Evolutionary conservation across 37 sponge, comb jelly and placozoan genomes (phyloP).

Genomic region (Beroe ovata): DNA sequence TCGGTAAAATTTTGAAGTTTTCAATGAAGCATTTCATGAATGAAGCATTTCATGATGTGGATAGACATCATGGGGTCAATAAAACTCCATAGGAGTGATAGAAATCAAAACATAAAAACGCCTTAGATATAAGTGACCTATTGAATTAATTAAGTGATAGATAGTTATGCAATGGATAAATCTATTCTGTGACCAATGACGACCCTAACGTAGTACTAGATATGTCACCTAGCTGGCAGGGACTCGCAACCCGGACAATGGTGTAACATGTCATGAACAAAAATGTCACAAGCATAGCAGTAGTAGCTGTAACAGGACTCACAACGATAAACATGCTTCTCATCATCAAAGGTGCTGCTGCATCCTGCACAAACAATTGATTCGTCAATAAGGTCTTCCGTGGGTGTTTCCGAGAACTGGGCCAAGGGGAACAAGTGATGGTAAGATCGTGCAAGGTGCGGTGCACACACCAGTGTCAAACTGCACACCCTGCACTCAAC

Average conservation of each 20-base stretch:
- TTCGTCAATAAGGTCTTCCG: background rate
- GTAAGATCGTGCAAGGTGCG: constrained; percentile 92
- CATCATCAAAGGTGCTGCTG: background rate
- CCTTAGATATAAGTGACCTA: too few species aligned
- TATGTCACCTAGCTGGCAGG: constrained; percentile 12
- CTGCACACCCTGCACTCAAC: constrained; percentile 88
- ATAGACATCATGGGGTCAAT: too few species aligned
- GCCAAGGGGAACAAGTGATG: constrained; percentile 90
- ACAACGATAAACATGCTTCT: constrained; percentile 34
- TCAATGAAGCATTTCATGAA: too few species aligned
- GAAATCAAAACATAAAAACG: too few species aligned
- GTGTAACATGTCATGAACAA: constrained; percentile 88
- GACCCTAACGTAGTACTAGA: too few species aligned
- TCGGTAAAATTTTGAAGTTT: too few species aligned
- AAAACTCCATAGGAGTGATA: too few species aligned
- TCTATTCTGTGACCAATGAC: too few species aligned
- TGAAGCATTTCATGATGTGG: too few species aligned
- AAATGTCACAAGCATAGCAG: constrained; percentile 90
- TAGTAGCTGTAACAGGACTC: constrained; percentile 67
- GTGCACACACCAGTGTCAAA: constrained; percentile 85
- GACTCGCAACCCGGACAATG: constrained; percentile 84
- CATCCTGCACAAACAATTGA: constrained; percentile 16
- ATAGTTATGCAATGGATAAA: too few species aligned
- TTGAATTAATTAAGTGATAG: too few species aligned
- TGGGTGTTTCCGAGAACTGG: constrained; percentile 71